phyloP scores from a whole-genome alignment of 2,888 invertebrate genomes.

The Watsonalla cultraria region DNA sequence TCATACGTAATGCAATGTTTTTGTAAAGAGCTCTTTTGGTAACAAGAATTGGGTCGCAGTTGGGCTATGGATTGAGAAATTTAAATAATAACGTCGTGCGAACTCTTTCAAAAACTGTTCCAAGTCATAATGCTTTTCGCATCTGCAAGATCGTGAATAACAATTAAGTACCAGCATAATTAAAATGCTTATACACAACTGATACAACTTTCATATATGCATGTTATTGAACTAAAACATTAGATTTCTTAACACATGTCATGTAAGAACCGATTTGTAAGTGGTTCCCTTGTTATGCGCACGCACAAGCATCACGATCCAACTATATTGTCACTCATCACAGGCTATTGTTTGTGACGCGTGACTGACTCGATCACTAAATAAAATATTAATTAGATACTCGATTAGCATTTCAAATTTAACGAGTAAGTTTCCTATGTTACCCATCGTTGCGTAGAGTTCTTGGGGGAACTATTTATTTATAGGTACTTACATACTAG shows the following conservation, averaged over 20 bases:
- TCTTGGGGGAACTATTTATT: neutral
- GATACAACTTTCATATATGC: no score
- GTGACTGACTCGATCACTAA: constrained; percentile 53
- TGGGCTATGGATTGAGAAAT: constrained; percentile 69
- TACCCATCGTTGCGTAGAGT: constrained; percentile 2
- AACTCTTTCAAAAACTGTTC: constrained; percentile 32
- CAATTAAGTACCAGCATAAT: no score
- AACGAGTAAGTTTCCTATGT: neutral
- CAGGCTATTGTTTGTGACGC: constrained; percentile 57
- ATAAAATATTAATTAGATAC: constrained; percentile 59
- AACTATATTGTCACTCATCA: constrained; percentile 50
- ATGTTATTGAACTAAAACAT: no score
- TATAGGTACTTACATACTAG: no score
- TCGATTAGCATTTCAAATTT: constrained; percentile 12
- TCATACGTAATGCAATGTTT: constrained; percentile 72
- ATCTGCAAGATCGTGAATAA: neutral
- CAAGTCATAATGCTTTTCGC: neutral
- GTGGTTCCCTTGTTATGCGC: constrained; percentile 30
- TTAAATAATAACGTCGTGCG: constrained; percentile 61
- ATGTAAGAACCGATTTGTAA: neutral
- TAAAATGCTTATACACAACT: no score
- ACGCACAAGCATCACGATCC: constrained; percentile 62
- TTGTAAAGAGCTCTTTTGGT: constrained; percentile 62
- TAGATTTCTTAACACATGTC: no score
- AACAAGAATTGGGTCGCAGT: constrained; percentile 69